Conservation (phyloP, 2,888 invertebrate species). For the Polymixis lichenea region DNA sequence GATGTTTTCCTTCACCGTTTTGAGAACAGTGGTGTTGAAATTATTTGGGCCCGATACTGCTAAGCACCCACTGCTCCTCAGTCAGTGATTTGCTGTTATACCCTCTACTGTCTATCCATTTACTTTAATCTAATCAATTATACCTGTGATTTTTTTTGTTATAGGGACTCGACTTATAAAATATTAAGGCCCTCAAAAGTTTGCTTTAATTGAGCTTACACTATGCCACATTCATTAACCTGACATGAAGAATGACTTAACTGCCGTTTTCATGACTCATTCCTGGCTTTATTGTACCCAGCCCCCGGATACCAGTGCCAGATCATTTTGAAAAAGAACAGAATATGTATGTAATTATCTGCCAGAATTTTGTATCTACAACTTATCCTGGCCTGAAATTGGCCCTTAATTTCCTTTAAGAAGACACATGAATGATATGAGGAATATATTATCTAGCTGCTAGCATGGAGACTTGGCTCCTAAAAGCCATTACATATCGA, state of each 20-base stretch:
- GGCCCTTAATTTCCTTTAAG: too few relatives aligned
- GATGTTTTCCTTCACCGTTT: too few relatives aligned
- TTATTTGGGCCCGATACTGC: too few relatives aligned
- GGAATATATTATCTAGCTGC: background rate
- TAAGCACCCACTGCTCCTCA: too few relatives aligned
- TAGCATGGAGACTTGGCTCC: conserved; percentile 4
- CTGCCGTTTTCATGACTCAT: too few relatives aligned
- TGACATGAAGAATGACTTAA: too few relatives aligned
- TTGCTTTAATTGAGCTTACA: background rate
- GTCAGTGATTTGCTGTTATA: too few relatives aligned
- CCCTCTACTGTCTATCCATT: background rate
- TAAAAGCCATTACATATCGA: conserved; percentile 13
- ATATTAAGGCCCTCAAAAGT: background rate
- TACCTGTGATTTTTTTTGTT: background rate
- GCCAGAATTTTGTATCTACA: background rate
- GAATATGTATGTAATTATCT: background rate
- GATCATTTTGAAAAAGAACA: too few relatives aligned
- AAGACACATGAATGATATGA: conserved; percentile 2
- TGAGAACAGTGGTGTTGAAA: too few relatives aligned
- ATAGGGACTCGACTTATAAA: background rate
- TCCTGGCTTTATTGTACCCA: background rate
- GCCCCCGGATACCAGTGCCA: background rate
- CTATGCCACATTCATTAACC: background rate
- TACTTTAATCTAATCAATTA: background rate
- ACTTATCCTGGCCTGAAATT: background rate